phyloP scores from a whole-genome alignment of 2,888 invertebrate genomes.

The Zaprionus lineosus region DNA sequence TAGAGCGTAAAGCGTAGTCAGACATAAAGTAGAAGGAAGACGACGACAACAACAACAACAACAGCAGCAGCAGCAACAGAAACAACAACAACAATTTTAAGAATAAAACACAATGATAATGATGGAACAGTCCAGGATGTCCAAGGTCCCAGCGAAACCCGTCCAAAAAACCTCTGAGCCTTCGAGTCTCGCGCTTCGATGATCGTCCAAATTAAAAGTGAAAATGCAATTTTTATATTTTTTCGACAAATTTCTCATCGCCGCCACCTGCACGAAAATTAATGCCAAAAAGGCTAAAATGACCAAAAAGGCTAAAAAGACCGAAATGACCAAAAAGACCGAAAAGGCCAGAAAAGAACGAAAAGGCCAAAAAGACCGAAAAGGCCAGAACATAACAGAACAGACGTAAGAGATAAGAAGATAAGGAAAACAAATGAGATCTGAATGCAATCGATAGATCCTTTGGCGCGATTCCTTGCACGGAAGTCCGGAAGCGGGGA shows the following conservation, averaged over 20 bases:
- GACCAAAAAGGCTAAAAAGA: not conserved
- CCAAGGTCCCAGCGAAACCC: constrained; percentile 18
- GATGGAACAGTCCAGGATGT: constrained; percentile 57
- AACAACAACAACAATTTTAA: constrained; percentile 2
- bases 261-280: constrained; percentile 53
- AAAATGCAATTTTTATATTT: constrained; percentile 74
- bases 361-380: no score
- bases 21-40: constrained; percentile 52
- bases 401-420: not conserved
- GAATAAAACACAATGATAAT: constrained; percentile 45
- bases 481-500: no score
- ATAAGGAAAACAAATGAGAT: constrained; percentile 3
- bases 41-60: constrained; percentile 1
- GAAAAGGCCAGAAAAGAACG: not conserved
- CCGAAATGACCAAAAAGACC: not conserved
- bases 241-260: constrained; percentile 73
- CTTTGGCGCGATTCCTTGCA: no score
- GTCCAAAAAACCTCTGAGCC: no score
- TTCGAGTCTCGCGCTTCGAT: not conserved
- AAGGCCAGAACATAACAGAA: not conserved
- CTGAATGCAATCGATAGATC: constrained; percentile 5
- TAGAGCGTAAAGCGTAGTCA: constrained; percentile 82
- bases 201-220: constrained; percentile 68
- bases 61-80: constrained; percentile 6
- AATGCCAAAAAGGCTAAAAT: constrained; percentile 4